phyloP scores from a whole-genome alignment of 2,888 invertebrate genomes.

The Azorinus chamasolen region DNA sequence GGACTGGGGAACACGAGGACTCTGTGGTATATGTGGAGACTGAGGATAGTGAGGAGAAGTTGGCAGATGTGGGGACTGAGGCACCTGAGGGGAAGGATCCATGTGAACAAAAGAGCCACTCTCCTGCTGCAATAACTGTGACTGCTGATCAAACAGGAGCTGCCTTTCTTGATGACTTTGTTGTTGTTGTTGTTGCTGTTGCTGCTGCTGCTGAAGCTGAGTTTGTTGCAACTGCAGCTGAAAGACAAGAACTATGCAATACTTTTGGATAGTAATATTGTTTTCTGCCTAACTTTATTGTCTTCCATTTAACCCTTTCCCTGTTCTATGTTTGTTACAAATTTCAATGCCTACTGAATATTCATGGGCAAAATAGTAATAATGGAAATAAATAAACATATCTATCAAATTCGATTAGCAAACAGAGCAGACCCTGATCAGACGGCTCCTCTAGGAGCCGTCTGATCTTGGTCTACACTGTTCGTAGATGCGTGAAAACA shows the following conservation, averaged over 20 bases:
- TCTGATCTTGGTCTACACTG: too few relatives aligned
- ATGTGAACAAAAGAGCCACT: background rate
- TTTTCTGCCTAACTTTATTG: too few relatives aligned
- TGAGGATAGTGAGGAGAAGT: constrained; percentile 50
- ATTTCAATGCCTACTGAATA: too few relatives aligned
- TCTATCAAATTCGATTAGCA: too few relatives aligned
- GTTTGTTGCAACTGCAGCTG: constrained; percentile 22
- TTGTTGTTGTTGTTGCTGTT: constrained; percentile 66
- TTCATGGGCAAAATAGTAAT: too few relatives aligned
- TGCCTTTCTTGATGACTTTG: constrained; percentile 59
- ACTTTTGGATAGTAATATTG: too few relatives aligned
- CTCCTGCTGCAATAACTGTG: constrained; percentile 40
- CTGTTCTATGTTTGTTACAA: too few relatives aligned
- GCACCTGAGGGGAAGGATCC: constrained; percentile 52
- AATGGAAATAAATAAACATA: too few relatives aligned
- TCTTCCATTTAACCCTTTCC: too few relatives aligned
- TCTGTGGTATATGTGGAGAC: constrained; percentile 41
- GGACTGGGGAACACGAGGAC: constrained; percentile 49
- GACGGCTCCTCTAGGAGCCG: too few relatives aligned
- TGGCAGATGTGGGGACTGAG: constrained; percentile 58
- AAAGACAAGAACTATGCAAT: background rate
- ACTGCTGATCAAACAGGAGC: constrained; percentile 55
- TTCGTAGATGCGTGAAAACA: too few relatives aligned
- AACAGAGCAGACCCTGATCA: too few relatives aligned
- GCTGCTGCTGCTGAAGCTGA: constrained; percentile 68